Conservation (phyloP, 2,797 vertebrate species). For the Sarcophilus harrisii region DNA sequence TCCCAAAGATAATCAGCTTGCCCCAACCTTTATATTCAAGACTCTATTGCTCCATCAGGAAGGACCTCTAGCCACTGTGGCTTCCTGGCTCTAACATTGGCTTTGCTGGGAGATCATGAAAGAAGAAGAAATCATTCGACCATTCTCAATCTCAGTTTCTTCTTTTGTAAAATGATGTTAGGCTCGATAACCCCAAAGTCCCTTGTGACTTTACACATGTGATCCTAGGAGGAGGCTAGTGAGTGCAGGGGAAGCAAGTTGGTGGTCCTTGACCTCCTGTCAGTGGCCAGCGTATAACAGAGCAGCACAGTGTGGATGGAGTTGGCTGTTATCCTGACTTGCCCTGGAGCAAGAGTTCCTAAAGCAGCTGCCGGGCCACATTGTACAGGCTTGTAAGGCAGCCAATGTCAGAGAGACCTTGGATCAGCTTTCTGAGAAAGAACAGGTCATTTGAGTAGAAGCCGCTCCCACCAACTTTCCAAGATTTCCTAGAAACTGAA, state of each 20-base stretch:
- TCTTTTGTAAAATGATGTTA: background rate
- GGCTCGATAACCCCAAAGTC: background rate
- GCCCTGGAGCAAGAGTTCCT: constrained; percentile 78
- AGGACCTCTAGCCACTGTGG: too few species aligned
- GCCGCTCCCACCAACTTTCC: background rate
- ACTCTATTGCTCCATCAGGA: background rate
- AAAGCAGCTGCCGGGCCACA: constrained; percentile 78
- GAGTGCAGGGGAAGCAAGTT: background rate
- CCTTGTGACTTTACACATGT: background rate
- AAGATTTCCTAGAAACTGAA: constrained; percentile 65
- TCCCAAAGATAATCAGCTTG: too few species aligned
- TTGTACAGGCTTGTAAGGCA: constrained; percentile 71
- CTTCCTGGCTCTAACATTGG: too few species aligned
- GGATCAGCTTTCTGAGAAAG: constrained; percentile 37
- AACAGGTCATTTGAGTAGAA: background rate
- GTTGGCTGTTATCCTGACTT: constrained; percentile 63
- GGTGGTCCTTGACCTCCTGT: background rate
- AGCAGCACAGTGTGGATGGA: background rate
- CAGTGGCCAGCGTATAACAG: background rate
- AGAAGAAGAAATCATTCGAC: background rate
- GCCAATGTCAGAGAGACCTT: constrained; percentile 72
- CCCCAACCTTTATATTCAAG: background rate
- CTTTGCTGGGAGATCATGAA: background rate
- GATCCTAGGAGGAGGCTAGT: background rate
- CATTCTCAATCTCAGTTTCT: background rate